Conservation (phyloP, 2,888 invertebrate genomes). For the Pemphredon lugubris region DNA sequence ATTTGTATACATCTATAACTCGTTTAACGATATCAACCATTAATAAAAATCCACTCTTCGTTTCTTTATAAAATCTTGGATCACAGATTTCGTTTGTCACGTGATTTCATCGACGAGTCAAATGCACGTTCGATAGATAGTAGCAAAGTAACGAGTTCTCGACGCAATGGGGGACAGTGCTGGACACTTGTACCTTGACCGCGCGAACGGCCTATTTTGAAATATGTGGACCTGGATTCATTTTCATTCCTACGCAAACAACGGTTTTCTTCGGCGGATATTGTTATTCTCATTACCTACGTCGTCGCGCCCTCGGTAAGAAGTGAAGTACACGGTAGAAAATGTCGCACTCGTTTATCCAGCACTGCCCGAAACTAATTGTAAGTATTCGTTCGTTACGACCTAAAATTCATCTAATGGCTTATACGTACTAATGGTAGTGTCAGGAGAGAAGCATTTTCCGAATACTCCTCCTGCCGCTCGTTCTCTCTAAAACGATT, state of each 20-base stretch:
- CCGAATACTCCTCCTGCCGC: slow-evolving; percentile 18
- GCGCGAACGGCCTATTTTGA: no score
- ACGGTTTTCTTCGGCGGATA: background rate
- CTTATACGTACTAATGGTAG: background rate
- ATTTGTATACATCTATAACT: slow-evolving; percentile 16
- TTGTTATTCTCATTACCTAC: no score
- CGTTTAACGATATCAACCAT: slow-evolving; percentile 34
- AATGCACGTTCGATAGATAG: background rate
- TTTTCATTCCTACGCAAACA: background rate
- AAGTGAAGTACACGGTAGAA: no score
- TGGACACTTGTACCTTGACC: no score
- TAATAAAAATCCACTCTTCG: slow-evolving; percentile 35
- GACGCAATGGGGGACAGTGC: slow-evolving; percentile 24
- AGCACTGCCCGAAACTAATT: no score
- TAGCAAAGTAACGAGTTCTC: background rate
- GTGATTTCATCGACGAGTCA: slow-evolving; percentile 8
- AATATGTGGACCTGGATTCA: background rate
- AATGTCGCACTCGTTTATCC: no score
- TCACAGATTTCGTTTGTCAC: slow-evolving; percentile 42
- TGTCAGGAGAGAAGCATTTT: slow-evolving; percentile 21
- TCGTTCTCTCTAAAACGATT: slow-evolving; percentile 11
- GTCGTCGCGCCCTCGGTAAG: no score
- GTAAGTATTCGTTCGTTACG: no score
- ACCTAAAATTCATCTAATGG: background rate
- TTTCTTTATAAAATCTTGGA: slow-evolving; percentile 50